These are phyloP conservation scores for Anguilla pacifica DNA, from an alignment of 2,797 vertebrate genomes.

Conservation along the genomic window DNA sequence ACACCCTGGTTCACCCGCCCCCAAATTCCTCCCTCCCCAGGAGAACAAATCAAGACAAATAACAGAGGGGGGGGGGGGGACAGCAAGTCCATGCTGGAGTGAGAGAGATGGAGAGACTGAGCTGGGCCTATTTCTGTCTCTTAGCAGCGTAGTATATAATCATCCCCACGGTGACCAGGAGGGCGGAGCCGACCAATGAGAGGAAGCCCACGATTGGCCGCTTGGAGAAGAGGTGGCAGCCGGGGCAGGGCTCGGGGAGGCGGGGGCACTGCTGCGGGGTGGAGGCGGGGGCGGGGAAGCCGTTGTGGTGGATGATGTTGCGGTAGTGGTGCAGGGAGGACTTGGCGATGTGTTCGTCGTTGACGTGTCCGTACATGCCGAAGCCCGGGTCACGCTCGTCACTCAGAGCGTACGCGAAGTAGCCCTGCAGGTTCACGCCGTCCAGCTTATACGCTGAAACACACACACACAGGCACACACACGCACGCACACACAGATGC, in stretches of 20 bases:
- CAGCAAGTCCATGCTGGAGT: not conserved
- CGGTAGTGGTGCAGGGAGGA: slow-evolving; percentile 84
- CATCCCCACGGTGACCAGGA: slow-evolving; percentile 81
- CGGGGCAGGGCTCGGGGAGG: slow-evolving; percentile 58
- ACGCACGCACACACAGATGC: too few relatives aligned
- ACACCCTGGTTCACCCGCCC: not conserved
- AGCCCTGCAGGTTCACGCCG: slow-evolving; percentile 87
- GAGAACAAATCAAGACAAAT: slow-evolving; percentile 1
- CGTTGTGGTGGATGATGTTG: slow-evolving; percentile 84
- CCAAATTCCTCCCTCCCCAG: not conserved
- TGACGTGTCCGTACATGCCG: slow-evolving; percentile 83
- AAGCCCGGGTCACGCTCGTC: slow-evolving; percentile 86
- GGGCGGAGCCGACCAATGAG: slow-evolving; percentile 76
- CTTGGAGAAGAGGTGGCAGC: slow-evolving; percentile 74
- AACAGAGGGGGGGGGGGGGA: not conserved
- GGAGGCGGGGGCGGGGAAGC: slow-evolving; percentile 75
- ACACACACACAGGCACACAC: slow-evolving; percentile 31
- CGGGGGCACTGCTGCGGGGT: slow-evolving; percentile 70
- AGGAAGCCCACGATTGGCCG: slow-evolving; percentile 83
- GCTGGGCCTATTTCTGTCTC: slow-evolving; percentile 69
- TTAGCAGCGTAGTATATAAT: slow-evolving; percentile 84
- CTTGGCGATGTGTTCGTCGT: slow-evolving; percentile 82
- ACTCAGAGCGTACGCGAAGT: slow-evolving; percentile 90
- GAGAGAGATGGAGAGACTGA: slow-evolving; percentile 43
- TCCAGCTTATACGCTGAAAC: slow-evolving; percentile 84